These are phyloP conservation scores for Zoanthus solanderi DNA, from an alignment of 92 coral and sea anemone genomes.

Conservation along the genomic window DNA sequence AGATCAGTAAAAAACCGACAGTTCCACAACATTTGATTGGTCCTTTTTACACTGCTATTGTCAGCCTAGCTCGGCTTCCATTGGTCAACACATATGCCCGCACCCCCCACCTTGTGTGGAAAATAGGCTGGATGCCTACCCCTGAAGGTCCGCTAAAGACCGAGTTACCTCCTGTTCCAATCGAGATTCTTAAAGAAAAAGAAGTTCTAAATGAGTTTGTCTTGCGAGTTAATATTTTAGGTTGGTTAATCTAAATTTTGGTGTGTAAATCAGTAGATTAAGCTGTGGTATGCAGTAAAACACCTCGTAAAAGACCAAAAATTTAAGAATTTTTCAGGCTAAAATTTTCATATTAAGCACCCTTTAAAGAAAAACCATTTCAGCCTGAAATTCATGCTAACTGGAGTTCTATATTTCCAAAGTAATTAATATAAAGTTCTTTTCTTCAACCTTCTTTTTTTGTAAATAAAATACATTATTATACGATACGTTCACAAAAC, in stretches of 20 bases:
- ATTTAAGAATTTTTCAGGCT: too few relatives aligned
- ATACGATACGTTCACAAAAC: too few relatives aligned
- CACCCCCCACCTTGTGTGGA: constrained; percentile 94
- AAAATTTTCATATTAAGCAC: too few relatives aligned
- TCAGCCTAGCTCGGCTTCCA: constrained; percentile 90
- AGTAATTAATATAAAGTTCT: too few relatives aligned
- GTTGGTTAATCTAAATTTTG: constrained; percentile 51
- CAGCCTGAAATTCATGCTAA: too few relatives aligned
- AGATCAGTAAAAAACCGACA: constrained; percentile 61
- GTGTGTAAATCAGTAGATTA: not conserved
- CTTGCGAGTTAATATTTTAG: constrained; percentile 85
- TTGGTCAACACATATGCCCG: constrained; percentile 96
- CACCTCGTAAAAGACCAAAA: too few relatives aligned
- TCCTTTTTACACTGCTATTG: constrained; percentile 79
- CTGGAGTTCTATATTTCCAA: too few relatives aligned
- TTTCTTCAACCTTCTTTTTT: too few relatives aligned
- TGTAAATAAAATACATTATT: too few relatives aligned
- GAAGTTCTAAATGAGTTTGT: constrained; percentile 95
- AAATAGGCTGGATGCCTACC: constrained; percentile 90
- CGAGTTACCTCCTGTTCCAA: constrained; percentile 95
- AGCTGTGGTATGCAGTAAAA: too few relatives aligned
- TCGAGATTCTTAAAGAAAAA: constrained; percentile 95
- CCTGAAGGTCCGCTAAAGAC: constrained; percentile 86
- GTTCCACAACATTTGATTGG: constrained; percentile 85
- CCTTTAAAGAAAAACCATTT: too few relatives aligned